A percentile compares a stretch with the other conserved stretches of the same genome.
Conservation (phyloP, 2,888 invertebrate species). For the Heteromurus nitidus region DNA sequence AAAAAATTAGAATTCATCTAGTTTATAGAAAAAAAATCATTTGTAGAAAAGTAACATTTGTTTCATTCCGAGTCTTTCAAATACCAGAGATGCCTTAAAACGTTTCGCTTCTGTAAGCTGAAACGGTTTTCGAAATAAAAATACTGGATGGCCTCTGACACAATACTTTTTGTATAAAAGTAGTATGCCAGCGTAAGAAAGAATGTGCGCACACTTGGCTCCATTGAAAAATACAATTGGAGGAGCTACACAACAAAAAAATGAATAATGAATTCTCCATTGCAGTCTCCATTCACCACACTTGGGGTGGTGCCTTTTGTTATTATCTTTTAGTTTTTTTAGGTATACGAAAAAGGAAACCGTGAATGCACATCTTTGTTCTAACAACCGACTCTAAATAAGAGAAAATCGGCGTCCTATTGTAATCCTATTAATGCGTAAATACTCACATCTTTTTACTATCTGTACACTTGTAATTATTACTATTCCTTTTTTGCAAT, state of each 20-base stretch:
- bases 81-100: slow-evolving; percentile 65
- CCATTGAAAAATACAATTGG: slow-evolving; percentile 21
- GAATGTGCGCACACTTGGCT: not conserved
- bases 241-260: not conserved
- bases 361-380: no score
- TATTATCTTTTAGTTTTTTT: no score
- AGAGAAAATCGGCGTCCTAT: no score
- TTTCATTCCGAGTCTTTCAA: slow-evolving; percentile 62
- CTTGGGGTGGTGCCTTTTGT: no score
- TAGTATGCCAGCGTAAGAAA: not conserved
- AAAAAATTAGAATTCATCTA: slow-evolving; percentile 52
- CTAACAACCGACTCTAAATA: no score
- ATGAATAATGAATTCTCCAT: slow-evolving; percentile 20
- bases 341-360: no score
- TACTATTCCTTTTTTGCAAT: no score
- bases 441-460: no score
- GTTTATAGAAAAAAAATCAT: slow-evolving; percentile 46
- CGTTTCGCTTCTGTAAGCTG: slow-evolving; percentile 11
- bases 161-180: slow-evolving; percentile 16
- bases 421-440: no score
- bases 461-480: no score
- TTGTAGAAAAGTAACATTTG: slow-evolving; percentile 65
- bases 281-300: slow-evolving; percentile 2
- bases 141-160: slow-evolving; percentile 60
- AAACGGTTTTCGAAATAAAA: slow-evolving; percentile 29